Percentiles rank a stretch among this genome's conserved stretches.
Conservation (phyloP, 2,888 invertebrate species). For the Ditula angustiorana region DNA sequence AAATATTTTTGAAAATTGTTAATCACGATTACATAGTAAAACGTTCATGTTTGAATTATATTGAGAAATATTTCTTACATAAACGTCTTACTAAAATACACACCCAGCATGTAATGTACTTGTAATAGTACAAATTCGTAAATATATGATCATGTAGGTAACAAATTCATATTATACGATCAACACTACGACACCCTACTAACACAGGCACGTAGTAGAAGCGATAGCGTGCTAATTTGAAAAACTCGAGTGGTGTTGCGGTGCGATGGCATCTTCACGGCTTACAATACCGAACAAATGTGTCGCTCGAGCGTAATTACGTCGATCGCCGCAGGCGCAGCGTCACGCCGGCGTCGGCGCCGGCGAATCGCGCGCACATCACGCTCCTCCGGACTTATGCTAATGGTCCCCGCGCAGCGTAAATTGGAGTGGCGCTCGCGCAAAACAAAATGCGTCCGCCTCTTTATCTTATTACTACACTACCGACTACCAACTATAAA, state of each 20-base stretch:
- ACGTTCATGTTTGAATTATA: too few relatives aligned
- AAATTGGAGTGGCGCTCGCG: constrained; percentile 80
- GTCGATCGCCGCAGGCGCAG: constrained; percentile 53
- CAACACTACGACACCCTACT: not conserved
- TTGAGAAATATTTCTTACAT: too few relatives aligned
- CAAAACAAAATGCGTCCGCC: constrained; percentile 80
- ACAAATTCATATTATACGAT: not conserved
- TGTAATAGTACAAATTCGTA: too few relatives aligned
- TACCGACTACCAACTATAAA: constrained; percentile 57
- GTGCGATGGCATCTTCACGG: constrained; percentile 83
- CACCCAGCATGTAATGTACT: too few relatives aligned
- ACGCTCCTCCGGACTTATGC: constrained; percentile 82
- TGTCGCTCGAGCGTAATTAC: constrained; percentile 80
- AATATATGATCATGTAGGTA: not conserved
- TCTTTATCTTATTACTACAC: constrained; percentile 82
- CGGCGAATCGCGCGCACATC: constrained; percentile 77
- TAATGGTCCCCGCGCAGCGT: constrained; percentile 81
- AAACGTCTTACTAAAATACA: too few relatives aligned
- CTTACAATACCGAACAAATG: constrained; percentile 84
- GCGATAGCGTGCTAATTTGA: constrained; percentile 77
- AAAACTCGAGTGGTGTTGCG: constrained; percentile 69
- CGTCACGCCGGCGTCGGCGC: constrained; percentile 56
- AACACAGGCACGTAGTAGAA: constrained; percentile 46
- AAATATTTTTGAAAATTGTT: too few relatives aligned
- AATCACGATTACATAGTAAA: too few relatives aligned